A percentile compares a stretch with the other conserved stretches of the same genome.
Evolutionary conservation across 2,888 invertebrate genomes (phyloP).

Genomic region (Axea sp.): DNA sequence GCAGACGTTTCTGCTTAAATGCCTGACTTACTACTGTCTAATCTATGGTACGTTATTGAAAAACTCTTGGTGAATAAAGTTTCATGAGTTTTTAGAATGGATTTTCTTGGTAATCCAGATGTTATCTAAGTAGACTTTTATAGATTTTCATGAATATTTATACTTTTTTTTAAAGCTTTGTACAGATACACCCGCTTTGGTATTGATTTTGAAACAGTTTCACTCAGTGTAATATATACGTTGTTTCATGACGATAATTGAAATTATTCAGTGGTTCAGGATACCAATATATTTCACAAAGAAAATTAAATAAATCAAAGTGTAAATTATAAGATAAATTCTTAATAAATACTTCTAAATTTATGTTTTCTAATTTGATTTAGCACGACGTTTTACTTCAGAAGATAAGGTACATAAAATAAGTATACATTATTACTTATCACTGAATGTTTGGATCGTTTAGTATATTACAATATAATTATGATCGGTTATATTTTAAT

Average conservation of each 20-base stretch:
- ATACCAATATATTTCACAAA: too few species aligned
- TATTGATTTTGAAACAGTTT: slow-evolving; percentile 47
- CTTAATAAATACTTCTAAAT: too few species aligned
- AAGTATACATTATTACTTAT: too few species aligned
- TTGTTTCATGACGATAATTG: slow-evolving; percentile 34
- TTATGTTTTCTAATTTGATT: too few species aligned
- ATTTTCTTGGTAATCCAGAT: slow-evolving; percentile 50
- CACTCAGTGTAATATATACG: slow-evolving; percentile 10
- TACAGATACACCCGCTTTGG: slow-evolving; percentile 11
- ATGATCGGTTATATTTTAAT: too few species aligned
- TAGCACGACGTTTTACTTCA: too few species aligned
- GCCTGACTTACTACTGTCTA: slow-evolving; percentile 49
- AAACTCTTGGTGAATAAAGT: slow-evolving; percentile 53
- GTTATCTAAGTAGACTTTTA: slow-evolving; percentile 46
- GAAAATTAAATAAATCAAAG: too few species aligned
- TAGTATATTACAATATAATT: too few species aligned
- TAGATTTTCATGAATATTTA: slow-evolving; percentile 58
- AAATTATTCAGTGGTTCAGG: slow-evolving; percentile 6
- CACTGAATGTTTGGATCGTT: too few species aligned
- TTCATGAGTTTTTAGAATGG: slow-evolving; percentile 50
- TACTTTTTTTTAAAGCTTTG: slow-evolving; percentile 46
- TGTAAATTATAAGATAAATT: too few species aligned
- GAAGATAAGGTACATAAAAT: too few species aligned
- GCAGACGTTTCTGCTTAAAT: slow-evolving; percentile 49
- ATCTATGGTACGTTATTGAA: slow-evolving; percentile 53